A percentile compares a stretch with the other conserved stretches of the same genome.
These are phyloP conservation scores for Pseudomyrmex dendroicus DNA, from an alignment of 1,140 invertebrate genomes.

Conservation along the genomic window DNA sequence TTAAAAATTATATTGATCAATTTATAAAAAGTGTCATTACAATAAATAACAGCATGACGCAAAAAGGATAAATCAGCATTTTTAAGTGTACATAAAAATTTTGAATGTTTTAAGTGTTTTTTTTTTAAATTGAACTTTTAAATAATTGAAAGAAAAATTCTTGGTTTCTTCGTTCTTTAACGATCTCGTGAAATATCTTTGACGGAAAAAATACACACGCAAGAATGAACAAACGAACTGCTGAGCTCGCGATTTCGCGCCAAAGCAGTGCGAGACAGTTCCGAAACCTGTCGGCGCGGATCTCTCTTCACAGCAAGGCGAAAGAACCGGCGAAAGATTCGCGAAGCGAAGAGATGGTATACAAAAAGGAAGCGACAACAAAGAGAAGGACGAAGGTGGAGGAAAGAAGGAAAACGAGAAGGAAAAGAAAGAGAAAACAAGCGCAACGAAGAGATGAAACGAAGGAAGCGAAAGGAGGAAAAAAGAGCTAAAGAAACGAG, in stretches of 20 bases:
- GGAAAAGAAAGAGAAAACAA: conserved; percentile 2
- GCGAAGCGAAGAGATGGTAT: conserved; percentile 55
- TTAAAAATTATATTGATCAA: too few species aligned
- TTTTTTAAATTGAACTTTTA: neutral
- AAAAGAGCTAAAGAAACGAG: conserved; percentile 68
- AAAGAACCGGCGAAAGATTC: conserved; percentile 51
- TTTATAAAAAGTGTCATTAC: too few species aligned
- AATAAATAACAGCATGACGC: too few species aligned
- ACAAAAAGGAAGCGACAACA: conserved; percentile 36
- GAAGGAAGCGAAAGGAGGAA: conserved; percentile 58
- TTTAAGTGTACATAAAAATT: too few species aligned
- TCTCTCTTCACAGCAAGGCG: conserved; percentile 51
- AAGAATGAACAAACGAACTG: conserved; percentile 19
- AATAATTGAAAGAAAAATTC: neutral
- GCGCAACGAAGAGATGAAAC: conserved; percentile 17
- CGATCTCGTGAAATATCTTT: neutral
- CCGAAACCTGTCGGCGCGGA: conserved; percentile 70
- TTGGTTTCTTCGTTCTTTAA: neutral
- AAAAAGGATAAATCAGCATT: too few species aligned
- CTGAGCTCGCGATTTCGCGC: conserved; percentile 57
- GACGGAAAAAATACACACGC: neutral
- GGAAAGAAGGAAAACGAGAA: conserved; percentile 20
- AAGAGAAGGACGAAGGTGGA: conserved; percentile 8
- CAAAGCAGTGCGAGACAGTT: conserved; percentile 61
- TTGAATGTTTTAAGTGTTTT: too few species aligned